Evolutionary conservation across 2,888 invertebrate genomes (phyloP).

Genomic region (Mythimna ferrago): DNA sequence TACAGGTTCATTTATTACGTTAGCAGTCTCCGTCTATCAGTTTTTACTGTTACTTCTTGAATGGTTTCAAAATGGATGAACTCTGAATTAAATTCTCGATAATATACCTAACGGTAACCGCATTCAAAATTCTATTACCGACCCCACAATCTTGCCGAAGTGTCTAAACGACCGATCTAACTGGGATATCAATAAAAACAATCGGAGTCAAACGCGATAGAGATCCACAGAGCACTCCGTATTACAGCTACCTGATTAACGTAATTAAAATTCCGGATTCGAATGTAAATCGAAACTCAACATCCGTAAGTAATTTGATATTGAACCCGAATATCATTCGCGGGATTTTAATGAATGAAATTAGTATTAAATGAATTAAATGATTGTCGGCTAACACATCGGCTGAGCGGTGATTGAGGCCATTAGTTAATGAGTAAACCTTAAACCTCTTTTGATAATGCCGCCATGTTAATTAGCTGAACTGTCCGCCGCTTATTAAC

Average conservation of each 20-base stretch:
- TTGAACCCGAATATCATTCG: constrained; percentile 48
- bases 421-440: constrained; percentile 58
- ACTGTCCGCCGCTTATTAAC: constrained; percentile 25
- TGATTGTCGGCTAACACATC: constrained; percentile 46
- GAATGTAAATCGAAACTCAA: constrained; percentile 50
- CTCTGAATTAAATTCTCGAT: constrained; percentile 1
- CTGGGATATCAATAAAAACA: constrained; percentile 49
- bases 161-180: constrained; percentile 12
- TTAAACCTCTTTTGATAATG: constrained; percentile 59
- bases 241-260: constrained; percentile 45
- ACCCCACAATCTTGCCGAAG: neutral
- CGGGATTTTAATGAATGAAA: constrained; percentile 44
- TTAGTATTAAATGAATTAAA: constrained; percentile 46
- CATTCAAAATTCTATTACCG: constrained; percentile 13
- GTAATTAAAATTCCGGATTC: constrained; percentile 54
- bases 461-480: constrained; percentile 53
- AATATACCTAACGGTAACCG: neutral
- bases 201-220: constrained; percentile 41
- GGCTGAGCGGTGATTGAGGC: constrained; percentile 38
- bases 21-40: neutral
- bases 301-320: constrained; percentile 56
- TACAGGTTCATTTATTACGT: too few relatives aligned
- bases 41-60: neutral
- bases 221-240: constrained; percentile 30
- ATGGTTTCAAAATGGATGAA: neutral